Evolutionary conservation across 2,113 vertebrate species (phyloP).

Genomic region (Laticauda laticaudata): DNA sequence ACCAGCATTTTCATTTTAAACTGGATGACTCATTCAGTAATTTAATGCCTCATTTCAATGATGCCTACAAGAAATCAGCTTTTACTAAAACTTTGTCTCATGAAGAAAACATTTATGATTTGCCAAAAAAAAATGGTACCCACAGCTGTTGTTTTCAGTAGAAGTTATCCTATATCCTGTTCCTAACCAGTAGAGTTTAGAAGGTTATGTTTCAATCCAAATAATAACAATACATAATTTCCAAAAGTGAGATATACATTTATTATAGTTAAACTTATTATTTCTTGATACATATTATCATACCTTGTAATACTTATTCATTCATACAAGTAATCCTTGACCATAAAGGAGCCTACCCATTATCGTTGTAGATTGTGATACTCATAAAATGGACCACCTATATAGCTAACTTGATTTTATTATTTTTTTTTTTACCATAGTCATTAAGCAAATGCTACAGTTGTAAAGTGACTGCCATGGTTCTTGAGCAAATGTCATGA

Average conservation of each 20-base stretch:
- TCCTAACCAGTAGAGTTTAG: background rate
- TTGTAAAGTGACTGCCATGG: too few species aligned
- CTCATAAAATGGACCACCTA: too few species aligned
- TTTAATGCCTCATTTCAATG: background rate
- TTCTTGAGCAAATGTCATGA: too few species aligned
- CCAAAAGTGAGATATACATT: background rate
- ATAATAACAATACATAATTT: background rate
- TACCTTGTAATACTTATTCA: background rate
- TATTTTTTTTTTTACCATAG: too few species aligned
- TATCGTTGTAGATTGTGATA: too few species aligned
- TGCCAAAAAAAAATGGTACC: background rate
- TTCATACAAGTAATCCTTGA: background rate
- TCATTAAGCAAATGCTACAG: too few species aligned
- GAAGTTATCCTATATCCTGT: background rate
- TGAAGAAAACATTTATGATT: background rate
- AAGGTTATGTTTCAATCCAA: background rate
- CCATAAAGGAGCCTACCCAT: too few species aligned
- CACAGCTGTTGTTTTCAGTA: background rate
- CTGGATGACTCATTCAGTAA: background rate
- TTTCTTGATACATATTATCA: background rate
- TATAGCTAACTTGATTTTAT: too few species aligned
- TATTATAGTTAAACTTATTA: background rate
- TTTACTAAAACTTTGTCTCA: background rate
- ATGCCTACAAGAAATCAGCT: background rate
- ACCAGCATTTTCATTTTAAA: background rate